A percentile compares a stretch with the other conserved stretches of the same genome.
Conservation (phyloP, 2,888 invertebrate genomes). For the Mycogona germanica region DNA sequence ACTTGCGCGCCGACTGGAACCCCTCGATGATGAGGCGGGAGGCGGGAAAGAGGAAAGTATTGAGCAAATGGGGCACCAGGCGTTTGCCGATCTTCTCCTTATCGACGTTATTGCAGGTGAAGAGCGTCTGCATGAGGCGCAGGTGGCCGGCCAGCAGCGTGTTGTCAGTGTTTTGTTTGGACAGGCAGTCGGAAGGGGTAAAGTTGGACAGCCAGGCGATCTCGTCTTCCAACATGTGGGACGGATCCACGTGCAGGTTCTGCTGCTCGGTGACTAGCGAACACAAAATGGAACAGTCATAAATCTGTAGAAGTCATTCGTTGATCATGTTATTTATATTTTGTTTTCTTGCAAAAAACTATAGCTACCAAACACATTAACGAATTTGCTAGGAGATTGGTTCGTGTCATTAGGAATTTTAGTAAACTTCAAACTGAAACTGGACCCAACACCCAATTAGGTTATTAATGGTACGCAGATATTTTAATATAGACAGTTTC, state of each 20-base stretch:
- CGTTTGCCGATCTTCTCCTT: slow-evolving; percentile 28
- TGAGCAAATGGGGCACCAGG: slow-evolving; percentile 33
- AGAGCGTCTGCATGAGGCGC: slow-evolving; percentile 34
- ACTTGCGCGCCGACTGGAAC: slow-evolving; percentile 22
- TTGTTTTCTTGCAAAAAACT: too few relatives aligned
- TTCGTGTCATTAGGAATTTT: too few relatives aligned
- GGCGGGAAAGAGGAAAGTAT: slow-evolving; percentile 39
- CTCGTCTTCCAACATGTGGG: slow-evolving; percentile 38
- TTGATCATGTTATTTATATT: too few relatives aligned
- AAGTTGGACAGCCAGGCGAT: slow-evolving; percentile 38
- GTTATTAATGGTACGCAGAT: too few relatives aligned
- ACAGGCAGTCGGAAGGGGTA: slow-evolving; percentile 30
- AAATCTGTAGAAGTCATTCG: background rate
- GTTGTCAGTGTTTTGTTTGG: slow-evolving; percentile 33
- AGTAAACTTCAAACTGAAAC: too few relatives aligned
- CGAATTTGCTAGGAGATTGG: too few relatives aligned
- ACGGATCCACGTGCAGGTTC: slow-evolving; percentile 30
- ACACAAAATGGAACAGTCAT: slow-evolving; percentile 12
- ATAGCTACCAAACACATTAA: too few relatives aligned
- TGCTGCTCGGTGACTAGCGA: slow-evolving; percentile 29
- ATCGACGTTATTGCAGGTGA: slow-evolving; percentile 36
- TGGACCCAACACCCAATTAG: too few relatives aligned
- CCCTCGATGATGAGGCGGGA: slow-evolving; percentile 32
- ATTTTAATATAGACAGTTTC: too few relatives aligned
- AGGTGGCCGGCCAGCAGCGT: slow-evolving; percentile 39